Base-by-base conservation (phyloP, 2,797 vertebrate species). In the Helicolenus hilgendorfi region DNA sequence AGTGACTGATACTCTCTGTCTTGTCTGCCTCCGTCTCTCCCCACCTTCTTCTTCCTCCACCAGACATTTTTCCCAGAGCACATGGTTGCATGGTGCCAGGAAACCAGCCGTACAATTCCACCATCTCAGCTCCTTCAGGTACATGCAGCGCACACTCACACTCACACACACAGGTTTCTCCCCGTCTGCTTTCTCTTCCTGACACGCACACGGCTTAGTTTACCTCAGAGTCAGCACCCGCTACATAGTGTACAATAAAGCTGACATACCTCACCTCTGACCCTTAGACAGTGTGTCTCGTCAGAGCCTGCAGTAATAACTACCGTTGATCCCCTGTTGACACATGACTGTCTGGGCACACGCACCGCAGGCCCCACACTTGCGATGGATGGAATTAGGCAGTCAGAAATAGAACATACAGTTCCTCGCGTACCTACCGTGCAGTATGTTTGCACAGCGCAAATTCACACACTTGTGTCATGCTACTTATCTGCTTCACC, bases 21-120 rank as follows among this genome's bases (percentile, higher is more conserved):
- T 49, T 83, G 38, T 73, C 73, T 76, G 53, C 55, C 76, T 74
- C 41, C 22, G 10, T 41, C 69, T 78, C 33, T 68, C 62, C 33
- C 74, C 73, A 62, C 71, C 80, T 72, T 65, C 11, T 49, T 53
- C 55, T 77, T 69, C 73, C 77, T 85, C 74, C 53, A 38, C 72
- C 89, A 99, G 99, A 98, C 98, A 83, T 99, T 99, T 97, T 99
- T 99, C 95, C 99, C 99, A 1, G 99, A 99, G 81, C 98, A 99
- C 89, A 99, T 99, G 98, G 98, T 99, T 56, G 98, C 98, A 1
- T 99, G 98, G 98, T 99, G 98, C 96, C 98, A 99, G 91, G 98
- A 98, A 94, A 97, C 98, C 64, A 98, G 99, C 65, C 98, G 98
- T 83, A 96, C 97, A 53, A 98, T 98, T 94, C 98, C 98, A 82